These are phyloP conservation scores for Phymanthus crucifer DNA, from an alignment of 92 coral and sea anemone species.

Conservation along the genomic window DNA sequence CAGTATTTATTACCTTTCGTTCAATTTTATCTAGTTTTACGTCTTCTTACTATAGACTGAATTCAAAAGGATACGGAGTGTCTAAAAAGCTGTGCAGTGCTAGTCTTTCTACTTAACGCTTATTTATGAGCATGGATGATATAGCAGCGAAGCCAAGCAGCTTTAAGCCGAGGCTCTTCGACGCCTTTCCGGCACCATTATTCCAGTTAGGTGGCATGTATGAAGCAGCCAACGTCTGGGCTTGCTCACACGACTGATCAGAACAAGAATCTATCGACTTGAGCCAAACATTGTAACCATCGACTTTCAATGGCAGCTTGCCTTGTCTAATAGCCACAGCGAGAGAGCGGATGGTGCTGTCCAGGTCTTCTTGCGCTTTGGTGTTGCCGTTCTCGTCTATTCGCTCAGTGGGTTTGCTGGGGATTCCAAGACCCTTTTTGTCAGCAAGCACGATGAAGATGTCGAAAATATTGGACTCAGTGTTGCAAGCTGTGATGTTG, in stretches of 20 bases:
- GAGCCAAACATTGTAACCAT: constrained; percentile 51
- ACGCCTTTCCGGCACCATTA: background rate
- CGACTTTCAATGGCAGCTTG: constrained; percentile 35
- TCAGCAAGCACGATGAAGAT: constrained; percentile 55
- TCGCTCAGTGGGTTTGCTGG: background rate
- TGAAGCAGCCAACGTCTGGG: constrained; percentile 43
- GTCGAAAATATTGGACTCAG: background rate
- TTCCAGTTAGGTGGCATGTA: constrained; percentile 27
- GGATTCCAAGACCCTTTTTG: constrained; percentile 32
- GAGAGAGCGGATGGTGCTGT: constrained; percentile 9
- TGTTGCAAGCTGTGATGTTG: background rate
- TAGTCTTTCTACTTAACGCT: background rate
- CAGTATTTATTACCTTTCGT: no score
- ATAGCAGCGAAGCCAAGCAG: background rate
- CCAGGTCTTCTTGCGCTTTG: constrained; percentile 30
- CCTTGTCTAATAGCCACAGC: constrained; percentile 35
- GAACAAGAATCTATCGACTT: constrained; percentile 49
- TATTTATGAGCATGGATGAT: background rate
- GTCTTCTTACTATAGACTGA: background rate
- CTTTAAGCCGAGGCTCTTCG: background rate
- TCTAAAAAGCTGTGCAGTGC: no score
- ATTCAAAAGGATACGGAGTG: no score
- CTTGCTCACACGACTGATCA: constrained; percentile 53
- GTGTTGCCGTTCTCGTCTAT: no score
- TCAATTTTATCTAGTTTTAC: no score